Evolutionary conservation across 2,888 invertebrate species (phyloP).

Genomic region (Tholera decimalis): DNA sequence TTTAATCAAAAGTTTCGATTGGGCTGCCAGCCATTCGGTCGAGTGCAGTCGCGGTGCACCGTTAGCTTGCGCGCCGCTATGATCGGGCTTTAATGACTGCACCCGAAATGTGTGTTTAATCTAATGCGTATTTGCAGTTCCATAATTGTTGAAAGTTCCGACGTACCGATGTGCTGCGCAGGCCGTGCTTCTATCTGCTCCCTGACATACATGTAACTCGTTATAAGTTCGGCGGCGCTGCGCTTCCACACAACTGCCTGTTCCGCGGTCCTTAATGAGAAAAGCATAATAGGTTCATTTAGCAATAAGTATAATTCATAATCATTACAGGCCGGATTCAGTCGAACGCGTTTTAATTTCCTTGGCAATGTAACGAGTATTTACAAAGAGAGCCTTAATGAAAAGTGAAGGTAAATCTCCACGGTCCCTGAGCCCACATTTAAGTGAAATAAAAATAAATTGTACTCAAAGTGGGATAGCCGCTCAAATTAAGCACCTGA

Average conservation of each 20-base stretch:
- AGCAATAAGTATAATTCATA: conserved; percentile 59
- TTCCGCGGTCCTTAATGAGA: conserved; percentile 64
- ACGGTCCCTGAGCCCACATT: conserved; percentile 79
- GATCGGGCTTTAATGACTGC: conserved; percentile 84
- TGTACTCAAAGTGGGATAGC: conserved; percentile 87
- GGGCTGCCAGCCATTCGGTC: conserved; percentile 82
- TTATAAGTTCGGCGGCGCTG: conserved; percentile 79
- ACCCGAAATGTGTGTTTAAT: conserved; percentile 85
- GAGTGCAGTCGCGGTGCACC: conserved; percentile 80
- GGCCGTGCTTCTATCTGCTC: conserved; percentile 63
- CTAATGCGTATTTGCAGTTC: conserved; percentile 86
- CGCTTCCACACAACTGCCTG: conserved; percentile 61
- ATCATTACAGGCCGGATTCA: conserved; percentile 52
- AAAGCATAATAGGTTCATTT: conserved; percentile 68
- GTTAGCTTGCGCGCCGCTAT: conserved; percentile 71
- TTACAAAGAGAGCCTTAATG: conserved; percentile 77
- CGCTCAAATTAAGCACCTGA: conserved; percentile 91
- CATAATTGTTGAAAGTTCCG: conserved; percentile 84
- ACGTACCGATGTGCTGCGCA: conserved; percentile 66
- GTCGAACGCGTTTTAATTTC: conserved; percentile 60
- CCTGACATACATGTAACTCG: conserved; percentile 78
- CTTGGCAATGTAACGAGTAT: conserved; percentile 63
- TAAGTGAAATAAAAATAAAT: conserved; percentile 91
- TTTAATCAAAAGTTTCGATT: conserved; percentile 91
- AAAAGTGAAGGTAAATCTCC: conserved; percentile 86